A percentile compares a stretch with the other conserved stretches of the same genome.
Conservation (phyloP, 2,113 vertebrate species). For the Sinocyclocheilus anophthalmus region DNA sequence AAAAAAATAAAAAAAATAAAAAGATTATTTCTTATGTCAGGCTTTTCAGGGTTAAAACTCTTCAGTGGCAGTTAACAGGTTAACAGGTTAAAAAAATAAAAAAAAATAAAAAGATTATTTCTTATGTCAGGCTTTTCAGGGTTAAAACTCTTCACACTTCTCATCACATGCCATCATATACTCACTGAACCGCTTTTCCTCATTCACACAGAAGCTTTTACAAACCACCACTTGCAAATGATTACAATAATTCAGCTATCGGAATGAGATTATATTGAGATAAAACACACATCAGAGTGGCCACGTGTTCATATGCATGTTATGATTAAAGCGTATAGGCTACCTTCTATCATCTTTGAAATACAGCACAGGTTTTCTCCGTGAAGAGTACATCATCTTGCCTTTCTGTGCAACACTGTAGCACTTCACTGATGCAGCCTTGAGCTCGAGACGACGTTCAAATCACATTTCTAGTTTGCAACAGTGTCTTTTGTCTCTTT, state of each 20-base stretch:
- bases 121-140: not conserved
- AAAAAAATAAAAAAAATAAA: no score
- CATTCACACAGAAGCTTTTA: not conserved
- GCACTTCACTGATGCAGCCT: not conserved
- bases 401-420: not conserved
- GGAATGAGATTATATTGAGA: not conserved
- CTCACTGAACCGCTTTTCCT: constrained; percentile 59
- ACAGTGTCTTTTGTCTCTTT: not conserved
- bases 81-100: no score
- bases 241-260: not conserved
- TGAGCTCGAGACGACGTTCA: not conserved
- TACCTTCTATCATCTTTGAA: constrained; percentile 84
- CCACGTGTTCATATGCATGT: not conserved
- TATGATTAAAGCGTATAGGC: not conserved
- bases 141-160: constrained; percentile 27
- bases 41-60: no score
- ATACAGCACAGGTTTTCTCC: constrained; percentile 82
- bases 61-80: no score
- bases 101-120: no score
- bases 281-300: not conserved
- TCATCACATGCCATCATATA: constrained; percentile 43
- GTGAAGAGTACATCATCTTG: constrained; percentile 86
- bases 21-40: no score
- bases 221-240: not conserved
- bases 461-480: not conserved